Conservation (phyloP, 2,888 invertebrate genomes). For the Resseliella maxima region DNA sequence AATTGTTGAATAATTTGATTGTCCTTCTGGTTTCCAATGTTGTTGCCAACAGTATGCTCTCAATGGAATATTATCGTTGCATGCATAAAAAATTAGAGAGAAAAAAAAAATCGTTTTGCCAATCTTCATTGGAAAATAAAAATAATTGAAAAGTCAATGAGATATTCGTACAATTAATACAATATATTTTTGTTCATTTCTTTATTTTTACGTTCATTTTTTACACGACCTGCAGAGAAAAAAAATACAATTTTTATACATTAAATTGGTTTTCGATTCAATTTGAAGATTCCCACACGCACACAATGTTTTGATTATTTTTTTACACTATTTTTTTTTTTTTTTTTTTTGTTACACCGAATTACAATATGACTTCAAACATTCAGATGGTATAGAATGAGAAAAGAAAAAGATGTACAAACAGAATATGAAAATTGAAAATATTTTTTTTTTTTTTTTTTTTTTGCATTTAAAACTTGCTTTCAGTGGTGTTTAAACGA, state of each 20-base stretch:
- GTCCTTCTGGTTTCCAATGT: neutral
- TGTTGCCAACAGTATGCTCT: neutral
- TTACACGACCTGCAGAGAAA: neutral
- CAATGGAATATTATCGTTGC: neutral
- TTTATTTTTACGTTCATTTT: constrained; percentile 17
- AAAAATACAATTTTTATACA: neutral
- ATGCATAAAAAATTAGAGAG: neutral
- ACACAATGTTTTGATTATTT: neutral
- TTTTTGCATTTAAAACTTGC: neutral
- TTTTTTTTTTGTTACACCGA: constrained; percentile 3
- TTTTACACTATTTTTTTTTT: neutral
- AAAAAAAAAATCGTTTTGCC: neutral
- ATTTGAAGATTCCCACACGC: constrained; percentile 35
- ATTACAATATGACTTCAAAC: constrained; percentile 8
- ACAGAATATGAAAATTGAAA: neutral
- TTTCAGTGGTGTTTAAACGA: neutral
- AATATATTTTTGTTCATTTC: neutral
- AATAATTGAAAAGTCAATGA: neutral
- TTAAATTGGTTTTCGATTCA: constrained; percentile 9
- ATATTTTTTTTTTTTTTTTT: neutral
- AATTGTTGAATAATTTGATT: constrained; percentile 1
- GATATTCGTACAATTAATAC: neutral
- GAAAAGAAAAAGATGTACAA: neutral
- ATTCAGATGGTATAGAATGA: constrained; percentile 25
- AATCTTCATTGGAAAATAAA: neutral